phyloP scores from a whole-genome alignment of 2,113 vertebrate genomes.

The Lasiurus borealis region DNA sequence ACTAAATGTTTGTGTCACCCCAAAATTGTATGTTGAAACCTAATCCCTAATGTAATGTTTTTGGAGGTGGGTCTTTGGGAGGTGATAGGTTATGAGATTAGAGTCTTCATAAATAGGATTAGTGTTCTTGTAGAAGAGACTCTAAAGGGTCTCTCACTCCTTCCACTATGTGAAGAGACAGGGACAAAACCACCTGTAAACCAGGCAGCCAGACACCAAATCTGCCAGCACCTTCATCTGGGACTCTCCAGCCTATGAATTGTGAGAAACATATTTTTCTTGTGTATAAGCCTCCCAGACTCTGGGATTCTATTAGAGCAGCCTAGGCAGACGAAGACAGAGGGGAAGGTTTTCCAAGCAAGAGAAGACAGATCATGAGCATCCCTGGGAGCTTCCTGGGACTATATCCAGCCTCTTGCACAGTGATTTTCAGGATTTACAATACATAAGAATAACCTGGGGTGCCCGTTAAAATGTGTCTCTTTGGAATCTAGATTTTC shows the following conservation, averaged over 20 bases:
- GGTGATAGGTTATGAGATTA: neutral
- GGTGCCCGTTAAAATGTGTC: neutral
- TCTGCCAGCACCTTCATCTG: neutral
- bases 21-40: neutral
- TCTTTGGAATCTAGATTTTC: neutral
- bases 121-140: neutral
- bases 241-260: neutral
- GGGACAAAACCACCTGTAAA: no score
- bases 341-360: neutral
- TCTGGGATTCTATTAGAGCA: neutral
- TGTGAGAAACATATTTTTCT: neutral
- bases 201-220: neutral
- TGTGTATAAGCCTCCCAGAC: neutral
- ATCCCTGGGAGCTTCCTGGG: neutral
- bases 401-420: neutral
- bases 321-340: no score
- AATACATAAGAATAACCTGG: no score
- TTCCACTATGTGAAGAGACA: neutral
- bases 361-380: neutral
- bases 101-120: neutral
- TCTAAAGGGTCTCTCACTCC: neutral
- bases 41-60: neutral
- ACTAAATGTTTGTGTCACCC: neutral
- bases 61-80: neutral
- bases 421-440: neutral